Percentiles rank a stretch among this genome's conserved stretches.
Evolutionary conservation across 2,113 vertebrate genomes (phyloP).

Genomic region (Chaetorhynchus papuensis): DNA sequence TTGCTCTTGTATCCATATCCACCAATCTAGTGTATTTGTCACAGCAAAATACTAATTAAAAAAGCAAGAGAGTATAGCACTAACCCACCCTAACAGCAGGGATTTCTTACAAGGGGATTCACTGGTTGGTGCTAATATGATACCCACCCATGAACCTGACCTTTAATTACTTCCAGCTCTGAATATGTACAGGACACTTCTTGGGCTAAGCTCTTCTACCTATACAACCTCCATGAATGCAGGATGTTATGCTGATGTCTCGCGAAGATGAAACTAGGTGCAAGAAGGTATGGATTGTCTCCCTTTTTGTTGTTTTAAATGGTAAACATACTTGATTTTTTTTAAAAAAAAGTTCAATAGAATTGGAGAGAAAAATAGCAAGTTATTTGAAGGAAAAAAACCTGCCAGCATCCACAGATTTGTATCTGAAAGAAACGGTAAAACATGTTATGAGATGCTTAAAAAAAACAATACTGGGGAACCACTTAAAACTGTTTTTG

Average conservation of each 20-base stretch:
- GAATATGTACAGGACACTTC: background rate
- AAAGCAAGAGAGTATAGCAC: background rate
- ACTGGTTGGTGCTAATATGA: background rate
- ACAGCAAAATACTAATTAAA: background rate
- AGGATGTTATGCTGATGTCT: background rate
- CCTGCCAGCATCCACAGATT: background rate
- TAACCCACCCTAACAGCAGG: background rate
- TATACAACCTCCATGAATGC: background rate
- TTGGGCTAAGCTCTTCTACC: background rate
- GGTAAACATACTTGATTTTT: background rate
- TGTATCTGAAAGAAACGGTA: background rate
- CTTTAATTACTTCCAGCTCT: background rate
- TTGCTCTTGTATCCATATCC: conserved; percentile 64
- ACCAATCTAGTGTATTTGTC: conserved; percentile 14
- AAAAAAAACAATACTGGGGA: background rate
- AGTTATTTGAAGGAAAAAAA: background rate
- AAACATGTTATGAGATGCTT: background rate
- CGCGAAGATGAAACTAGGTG: background rate
- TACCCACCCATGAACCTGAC: background rate
- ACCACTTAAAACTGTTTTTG: background rate
- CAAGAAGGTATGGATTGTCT: background rate
- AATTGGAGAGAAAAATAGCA: background rate
- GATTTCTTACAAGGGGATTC: background rate
- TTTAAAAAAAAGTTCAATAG: background rate
- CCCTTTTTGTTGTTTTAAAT: background rate